phyloP scores from a whole-genome alignment of 2,113 vertebrate genomes.

The Spizaetus ornatus region DNA sequence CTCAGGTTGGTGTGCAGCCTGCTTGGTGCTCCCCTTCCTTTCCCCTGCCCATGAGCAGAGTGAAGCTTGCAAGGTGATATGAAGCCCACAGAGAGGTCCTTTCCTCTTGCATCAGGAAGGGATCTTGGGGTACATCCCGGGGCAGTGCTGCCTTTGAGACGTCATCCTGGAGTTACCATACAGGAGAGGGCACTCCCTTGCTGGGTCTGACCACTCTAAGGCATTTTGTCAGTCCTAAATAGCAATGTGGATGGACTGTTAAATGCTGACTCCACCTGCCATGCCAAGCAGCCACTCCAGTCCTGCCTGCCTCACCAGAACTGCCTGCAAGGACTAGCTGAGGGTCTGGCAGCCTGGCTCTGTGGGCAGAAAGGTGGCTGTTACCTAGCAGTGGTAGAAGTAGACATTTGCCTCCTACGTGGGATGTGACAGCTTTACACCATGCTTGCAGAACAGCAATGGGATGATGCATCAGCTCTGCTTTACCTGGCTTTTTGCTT shows the following conservation, averaged over 20 bases:
- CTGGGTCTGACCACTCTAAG: not conserved
- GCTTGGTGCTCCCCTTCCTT: not conserved
- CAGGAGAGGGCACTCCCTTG: not conserved
- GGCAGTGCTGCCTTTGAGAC: not conserved
- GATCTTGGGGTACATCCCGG: rapidly evolving
- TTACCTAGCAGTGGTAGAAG: not conserved
- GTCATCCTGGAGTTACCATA: not conserved
- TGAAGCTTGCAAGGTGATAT: not conserved
- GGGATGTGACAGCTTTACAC: not conserved
- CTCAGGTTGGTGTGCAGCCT: not conserved
- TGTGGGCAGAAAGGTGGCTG: not conserved
- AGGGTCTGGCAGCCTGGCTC: not conserved
- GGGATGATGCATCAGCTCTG: not conserved
- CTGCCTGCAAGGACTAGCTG: not conserved
- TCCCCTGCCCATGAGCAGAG: rapidly evolving
- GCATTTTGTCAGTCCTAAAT: not conserved
- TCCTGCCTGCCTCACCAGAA: not conserved
- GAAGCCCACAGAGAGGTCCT: not conserved
- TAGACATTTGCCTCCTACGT: rapidly evolving
- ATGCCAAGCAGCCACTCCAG: rapidly evolving
- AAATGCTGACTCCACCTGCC: not conserved
- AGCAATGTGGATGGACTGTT: not conserved
- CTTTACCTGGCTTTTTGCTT: not conserved
- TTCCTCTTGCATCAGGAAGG: not conserved
- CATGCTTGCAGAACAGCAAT: rapidly evolving